phyloP scores from a whole-genome alignment of 1,140 invertebrate genomes.

The Drosophila navojoa region DNA sequence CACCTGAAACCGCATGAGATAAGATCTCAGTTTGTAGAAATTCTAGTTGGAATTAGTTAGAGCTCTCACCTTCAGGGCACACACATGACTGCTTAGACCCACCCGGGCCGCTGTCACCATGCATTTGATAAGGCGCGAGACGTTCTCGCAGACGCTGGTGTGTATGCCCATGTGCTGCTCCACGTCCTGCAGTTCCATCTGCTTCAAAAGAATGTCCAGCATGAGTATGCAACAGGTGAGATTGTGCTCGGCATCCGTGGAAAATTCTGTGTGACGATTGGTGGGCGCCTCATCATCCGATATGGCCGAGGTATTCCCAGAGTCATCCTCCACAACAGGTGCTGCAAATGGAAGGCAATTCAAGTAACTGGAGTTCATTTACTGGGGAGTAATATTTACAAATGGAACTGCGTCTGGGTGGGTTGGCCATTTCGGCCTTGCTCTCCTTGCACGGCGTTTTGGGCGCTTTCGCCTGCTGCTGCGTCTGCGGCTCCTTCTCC shows the following conservation, averaged over 20 bases:
- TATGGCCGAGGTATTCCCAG: conserved; percentile 88
- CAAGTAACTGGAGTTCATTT: no score
- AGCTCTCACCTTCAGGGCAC: conserved; percentile 84
- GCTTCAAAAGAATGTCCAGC: conserved; percentile 97
- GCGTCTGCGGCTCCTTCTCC: conserved; percentile 65
- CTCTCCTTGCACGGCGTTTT: conserved; percentile 83
- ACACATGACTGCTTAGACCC: conserved; percentile 90
- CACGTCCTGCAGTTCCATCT: conserved; percentile 98
- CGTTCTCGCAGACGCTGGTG: conserved; percentile 90
- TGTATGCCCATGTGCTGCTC: conserved; percentile 92
- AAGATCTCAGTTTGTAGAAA: background rate
- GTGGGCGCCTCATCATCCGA: conserved; percentile 89
- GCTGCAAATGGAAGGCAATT: conserved; percentile 74
- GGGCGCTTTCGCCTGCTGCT: conserved; percentile 72
- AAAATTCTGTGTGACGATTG: conserved; percentile 86
- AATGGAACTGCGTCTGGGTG: conserved; percentile 85
- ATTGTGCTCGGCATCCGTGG: conserved; percentile 89
- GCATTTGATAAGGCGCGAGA: conserved; percentile 91
- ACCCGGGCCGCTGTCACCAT: conserved; percentile 89
- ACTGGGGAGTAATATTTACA: conserved; percentile 80
- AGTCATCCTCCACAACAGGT: conserved; percentile 88
- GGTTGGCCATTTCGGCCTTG: conserved; percentile 72
- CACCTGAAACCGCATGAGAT: conserved; percentile 46
- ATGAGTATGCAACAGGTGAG: conserved; percentile 97
- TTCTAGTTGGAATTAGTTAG: background rate